Evolutionary conservation across 2,888 invertebrate genomes (phyloP).

Genomic region (Cataglyphis rosenhaueri): DNA sequence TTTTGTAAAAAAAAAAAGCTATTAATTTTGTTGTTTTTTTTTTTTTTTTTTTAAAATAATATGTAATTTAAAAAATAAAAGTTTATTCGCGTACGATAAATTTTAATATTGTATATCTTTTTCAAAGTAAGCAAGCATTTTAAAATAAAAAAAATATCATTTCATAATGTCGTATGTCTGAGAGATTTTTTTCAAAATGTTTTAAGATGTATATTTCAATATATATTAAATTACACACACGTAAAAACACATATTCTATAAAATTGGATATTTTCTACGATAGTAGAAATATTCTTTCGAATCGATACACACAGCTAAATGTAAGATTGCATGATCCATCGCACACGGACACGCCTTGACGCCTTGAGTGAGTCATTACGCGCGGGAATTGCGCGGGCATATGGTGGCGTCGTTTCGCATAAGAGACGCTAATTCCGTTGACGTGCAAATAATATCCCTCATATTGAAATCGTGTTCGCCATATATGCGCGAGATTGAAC

Average conservation of each 20-base stretch:
- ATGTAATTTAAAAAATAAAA: neutral
- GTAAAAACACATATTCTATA: neutral
- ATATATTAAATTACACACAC: neutral
- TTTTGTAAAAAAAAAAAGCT: neutral
- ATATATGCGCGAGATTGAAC: neutral
- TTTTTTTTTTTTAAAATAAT: neutral
- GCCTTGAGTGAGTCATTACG: conserved; percentile 35
- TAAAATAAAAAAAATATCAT: neutral
- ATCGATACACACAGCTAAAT: conserved; percentile 12
- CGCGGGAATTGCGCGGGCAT: conserved; percentile 28
- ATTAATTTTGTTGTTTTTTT: neutral
- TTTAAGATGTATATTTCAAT: neutral
- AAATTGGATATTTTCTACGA: neutral
- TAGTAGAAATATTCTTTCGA: neutral
- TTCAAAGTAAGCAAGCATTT: neutral
- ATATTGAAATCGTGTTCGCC: conserved; percentile 2
- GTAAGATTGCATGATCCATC: conserved; percentile 24
- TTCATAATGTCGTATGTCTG: neutral
- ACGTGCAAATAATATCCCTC: neutral
- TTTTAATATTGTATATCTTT: neutral
- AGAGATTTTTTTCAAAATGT: neutral
- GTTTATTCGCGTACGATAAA: neutral
- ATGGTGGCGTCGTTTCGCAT: conserved; percentile 4
- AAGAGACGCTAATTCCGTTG: conserved; percentile 1
- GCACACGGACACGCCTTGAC: conserved; percentile 15